A percentile compares a stretch with the other conserved stretches of the same genome.
phyloP scores from a whole-genome alignment of 2,888 invertebrate genomes.

The Ariolimax columbianus region DNA sequence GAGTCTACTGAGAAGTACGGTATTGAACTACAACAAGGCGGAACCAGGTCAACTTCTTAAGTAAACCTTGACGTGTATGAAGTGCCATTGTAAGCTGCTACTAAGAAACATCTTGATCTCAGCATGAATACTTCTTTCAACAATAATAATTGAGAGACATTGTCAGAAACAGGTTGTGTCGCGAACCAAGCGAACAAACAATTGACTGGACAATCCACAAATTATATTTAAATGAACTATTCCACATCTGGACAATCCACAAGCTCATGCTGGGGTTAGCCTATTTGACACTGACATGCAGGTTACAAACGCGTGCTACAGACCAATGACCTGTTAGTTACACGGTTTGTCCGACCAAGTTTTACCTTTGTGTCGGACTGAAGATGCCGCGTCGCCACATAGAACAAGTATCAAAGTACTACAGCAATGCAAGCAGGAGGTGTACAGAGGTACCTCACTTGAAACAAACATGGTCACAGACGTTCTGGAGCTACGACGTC shows the following conservation, averaged over 20 bases:
- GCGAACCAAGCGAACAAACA: too few species aligned
- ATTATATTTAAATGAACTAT: background rate
- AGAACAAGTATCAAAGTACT: slow-evolving; percentile 30
- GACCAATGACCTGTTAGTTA: background rate
- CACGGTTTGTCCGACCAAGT: background rate
- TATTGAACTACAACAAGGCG: too few species aligned
- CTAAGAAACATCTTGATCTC: too few species aligned
- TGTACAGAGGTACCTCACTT: slow-evolving; percentile 39
- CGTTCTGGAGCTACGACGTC: slow-evolving; percentile 67
- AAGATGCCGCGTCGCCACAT: slow-evolving; percentile 8
- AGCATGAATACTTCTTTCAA: too few species aligned
- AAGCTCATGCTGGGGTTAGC: background rate
- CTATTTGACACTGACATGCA: background rate
- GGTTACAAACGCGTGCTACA: background rate
- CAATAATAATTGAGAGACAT: too few species aligned
- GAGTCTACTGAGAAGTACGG: too few species aligned
- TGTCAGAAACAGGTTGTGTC: too few species aligned
- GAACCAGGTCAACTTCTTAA: too few species aligned
- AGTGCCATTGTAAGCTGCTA: too few species aligned
- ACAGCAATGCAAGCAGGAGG: slow-evolving; percentile 43
- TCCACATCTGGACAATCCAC: background rate
- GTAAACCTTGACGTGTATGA: too few species aligned
- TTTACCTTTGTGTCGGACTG: slow-evolving; percentile 27
- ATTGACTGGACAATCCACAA: too few species aligned
- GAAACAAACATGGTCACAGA: slow-evolving; percentile 56